Evolutionary conservation across 1,140 invertebrate genomes (phyloP).

Genomic region (Drosophila mayri): DNA sequence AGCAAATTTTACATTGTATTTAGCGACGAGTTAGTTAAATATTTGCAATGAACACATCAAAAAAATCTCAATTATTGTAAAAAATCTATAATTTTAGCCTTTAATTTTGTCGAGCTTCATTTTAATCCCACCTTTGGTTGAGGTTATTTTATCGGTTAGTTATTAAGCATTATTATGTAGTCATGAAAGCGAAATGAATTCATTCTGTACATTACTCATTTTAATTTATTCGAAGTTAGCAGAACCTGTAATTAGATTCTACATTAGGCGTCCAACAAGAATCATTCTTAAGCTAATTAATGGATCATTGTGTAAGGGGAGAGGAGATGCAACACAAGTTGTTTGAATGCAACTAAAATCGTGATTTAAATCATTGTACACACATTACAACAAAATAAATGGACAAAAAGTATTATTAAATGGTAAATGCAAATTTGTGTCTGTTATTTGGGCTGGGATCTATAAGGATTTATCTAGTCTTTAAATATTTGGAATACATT

Average conservation of each 20-base stretch:
- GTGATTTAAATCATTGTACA: conserved; percentile 79
- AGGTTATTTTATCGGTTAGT: conserved; percentile 29
- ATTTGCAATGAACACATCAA: conserved; percentile 59
- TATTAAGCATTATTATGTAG: conserved; percentile 16
- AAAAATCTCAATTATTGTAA: conserved; percentile 63
- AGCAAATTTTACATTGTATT: conserved; percentile 79
- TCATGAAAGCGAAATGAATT: conserved; percentile 38
- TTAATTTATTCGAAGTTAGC: conserved; percentile 58
- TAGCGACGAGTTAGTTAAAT: conserved; percentile 76
- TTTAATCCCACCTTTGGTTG: conserved; percentile 22
- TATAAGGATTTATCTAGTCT: background rate
- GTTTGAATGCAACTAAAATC: conserved; percentile 68
- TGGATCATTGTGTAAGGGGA: conserved; percentile 56
- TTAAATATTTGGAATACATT: background rate
- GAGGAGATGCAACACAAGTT: conserved; percentile 51
- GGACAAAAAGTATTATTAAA: conserved; percentile 80
- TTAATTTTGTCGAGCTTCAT: conserved; percentile 39
- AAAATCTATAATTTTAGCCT: conserved; percentile 31
- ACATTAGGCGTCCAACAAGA: conserved; percentile 43
- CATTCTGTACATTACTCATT: conserved; percentile 72
- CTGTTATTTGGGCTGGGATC: background rate
- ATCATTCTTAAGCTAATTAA: conserved; percentile 44
- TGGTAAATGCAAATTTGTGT: conserved; percentile 41
- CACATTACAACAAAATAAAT: conserved; percentile 78
- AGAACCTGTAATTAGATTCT: conserved; percentile 39